A percentile compares a stretch with the other conserved stretches of the same genome.
phyloP scores from a whole-genome alignment of 2,113 vertebrate species.

The Leucoraja erinaceus region DNA sequence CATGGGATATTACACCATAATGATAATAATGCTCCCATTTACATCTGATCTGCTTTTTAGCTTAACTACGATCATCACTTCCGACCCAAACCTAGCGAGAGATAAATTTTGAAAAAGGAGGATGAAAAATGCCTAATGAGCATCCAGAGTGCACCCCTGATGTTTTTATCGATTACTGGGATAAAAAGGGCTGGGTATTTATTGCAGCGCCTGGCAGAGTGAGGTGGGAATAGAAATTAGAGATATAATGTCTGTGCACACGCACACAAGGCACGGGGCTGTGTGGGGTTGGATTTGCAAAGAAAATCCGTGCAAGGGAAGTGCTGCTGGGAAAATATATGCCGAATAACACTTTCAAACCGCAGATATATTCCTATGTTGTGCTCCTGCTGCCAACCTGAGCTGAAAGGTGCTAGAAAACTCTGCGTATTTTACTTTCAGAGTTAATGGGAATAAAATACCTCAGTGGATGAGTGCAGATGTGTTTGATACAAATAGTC shows the following conservation, averaged over 20 bases:
- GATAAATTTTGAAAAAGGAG: slow-evolving; percentile 85
- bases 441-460: slow-evolving; percentile 99
- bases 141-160: slow-evolving; percentile 71
- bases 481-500: slow-evolving; percentile 99
- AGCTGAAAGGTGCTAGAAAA: slow-evolving; percentile 85
- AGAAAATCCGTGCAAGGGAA: slow-evolving; percentile 46
- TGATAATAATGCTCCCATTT: slow-evolving; percentile 95
- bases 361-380: slow-evolving; percentile 69
- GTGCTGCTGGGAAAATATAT: slow-evolving; percentile 54
- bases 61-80: slow-evolving; percentile 75
- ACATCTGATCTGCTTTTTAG: slow-evolving; percentile 84
- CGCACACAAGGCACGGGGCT: slow-evolving; percentile 37
- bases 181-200: slow-evolving; percentile 51
- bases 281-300: slow-evolving; percentile 43
- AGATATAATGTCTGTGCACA: slow-evolving; percentile 58
- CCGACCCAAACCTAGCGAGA: slow-evolving; percentile 74
- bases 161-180: slow-evolving; percentile 64
- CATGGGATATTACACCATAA: slow-evolving; percentile 99
- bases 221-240: slow-evolving; percentile 29
- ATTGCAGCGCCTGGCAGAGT: slow-evolving; percentile 44
- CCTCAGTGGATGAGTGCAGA: slow-evolving; percentile 99
- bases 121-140: slow-evolving; percentile 65
- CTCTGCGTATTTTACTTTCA: slow-evolving; percentile 99
- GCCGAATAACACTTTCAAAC: slow-evolving; percentile 60
- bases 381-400: slow-evolving; percentile 76